phyloP scores from a whole-genome alignment of 2,888 invertebrate genomes.

The Drosophila buzzatii region DNA sequence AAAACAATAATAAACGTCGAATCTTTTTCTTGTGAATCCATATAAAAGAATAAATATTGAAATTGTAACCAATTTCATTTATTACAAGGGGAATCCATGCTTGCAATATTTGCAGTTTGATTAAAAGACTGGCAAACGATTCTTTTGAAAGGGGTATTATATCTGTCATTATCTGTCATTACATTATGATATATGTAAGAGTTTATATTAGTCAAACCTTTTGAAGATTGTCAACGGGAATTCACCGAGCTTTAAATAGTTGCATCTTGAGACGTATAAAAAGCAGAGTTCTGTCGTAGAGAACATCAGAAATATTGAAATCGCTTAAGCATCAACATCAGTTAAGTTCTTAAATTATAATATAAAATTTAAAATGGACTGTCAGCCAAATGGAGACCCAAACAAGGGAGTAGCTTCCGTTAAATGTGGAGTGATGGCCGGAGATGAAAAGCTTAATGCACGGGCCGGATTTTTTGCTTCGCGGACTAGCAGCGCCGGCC shows the following conservation, averaged over 20 bases:
- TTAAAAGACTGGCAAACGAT: no score
- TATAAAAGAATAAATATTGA: background rate
- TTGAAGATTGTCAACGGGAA: conserved; percentile 28
- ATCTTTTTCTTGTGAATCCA: background rate
- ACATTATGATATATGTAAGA: no score
- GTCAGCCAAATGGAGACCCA: conserved; percentile 53
- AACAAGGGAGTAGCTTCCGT: conserved; percentile 68
- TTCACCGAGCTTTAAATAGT: conserved; percentile 15
- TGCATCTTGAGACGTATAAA: conserved; percentile 27
- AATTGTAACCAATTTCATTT: background rate
- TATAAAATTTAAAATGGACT: conserved; percentile 55
- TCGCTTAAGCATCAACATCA: conserved; percentile 12
- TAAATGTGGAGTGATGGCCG: conserved; percentile 49
- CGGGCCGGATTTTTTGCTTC: conserved; percentile 73
- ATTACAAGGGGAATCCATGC: conserved; percentile 1
- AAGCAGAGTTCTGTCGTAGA: background rate
- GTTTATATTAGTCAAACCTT: conserved; percentile 26
- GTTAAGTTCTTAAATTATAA: background rate
- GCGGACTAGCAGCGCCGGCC: conserved; percentile 59
- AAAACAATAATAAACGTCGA: no score
- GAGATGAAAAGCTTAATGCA: conserved; percentile 61
- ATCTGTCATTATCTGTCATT: no score
- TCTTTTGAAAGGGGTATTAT: no score
- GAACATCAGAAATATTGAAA: conserved; percentile 9
- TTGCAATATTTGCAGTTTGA: no score